Evolutionary conservation across 2,113 vertebrate genomes (phyloP), one percentile per base, ranked within the genome.

Genomic region (Gobius niger): DNA sequence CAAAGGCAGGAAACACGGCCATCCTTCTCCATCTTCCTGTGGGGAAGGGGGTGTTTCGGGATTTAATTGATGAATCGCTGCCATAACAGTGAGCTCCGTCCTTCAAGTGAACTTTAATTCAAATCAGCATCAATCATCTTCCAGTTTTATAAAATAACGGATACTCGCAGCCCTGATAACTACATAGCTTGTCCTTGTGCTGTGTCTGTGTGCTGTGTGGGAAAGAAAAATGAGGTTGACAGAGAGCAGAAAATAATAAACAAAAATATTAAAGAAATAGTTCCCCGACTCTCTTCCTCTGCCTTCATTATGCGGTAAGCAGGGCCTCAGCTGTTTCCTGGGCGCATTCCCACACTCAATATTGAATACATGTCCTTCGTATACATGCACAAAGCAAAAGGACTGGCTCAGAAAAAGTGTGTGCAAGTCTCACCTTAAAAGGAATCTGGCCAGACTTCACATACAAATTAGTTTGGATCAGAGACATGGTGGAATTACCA

Each of bases 21-120:
- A 11, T 47, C 15, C 65, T 49, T 62, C 10, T 71, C 65, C 16
- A 44, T 63, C 44, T 70, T 52, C 57, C 10, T 70, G 64, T 83
- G 64, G 75, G 57, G 54, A 75, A 82, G 78, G 67, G 81, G 83
- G 82, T 84, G 86, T 88, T 89, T 87, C 78, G 77, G 77, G 57
- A 77, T 83, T 70, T 88, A 89, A 89, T 86, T 92, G 90, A 92
- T 92, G 87, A 88, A 92, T 91, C 79, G 82, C 85, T 72, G 81
- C 77, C 72, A 83, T 84, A 82, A 85, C 82, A 64, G 49, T 65
- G 78, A 80, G 73, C 84, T 75, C 59, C 51, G 90, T 90, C 90
- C 90, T 96, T 92, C 87, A 84, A 83, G 87, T 90, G 88, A 86
- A 87, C 87, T 90, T 91, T 90, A 87, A 91, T 91, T 89, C 68